Evolutionary conservation across 2,888 invertebrate genomes (phyloP).

Genomic region (Apotomis turbidana): DNA sequence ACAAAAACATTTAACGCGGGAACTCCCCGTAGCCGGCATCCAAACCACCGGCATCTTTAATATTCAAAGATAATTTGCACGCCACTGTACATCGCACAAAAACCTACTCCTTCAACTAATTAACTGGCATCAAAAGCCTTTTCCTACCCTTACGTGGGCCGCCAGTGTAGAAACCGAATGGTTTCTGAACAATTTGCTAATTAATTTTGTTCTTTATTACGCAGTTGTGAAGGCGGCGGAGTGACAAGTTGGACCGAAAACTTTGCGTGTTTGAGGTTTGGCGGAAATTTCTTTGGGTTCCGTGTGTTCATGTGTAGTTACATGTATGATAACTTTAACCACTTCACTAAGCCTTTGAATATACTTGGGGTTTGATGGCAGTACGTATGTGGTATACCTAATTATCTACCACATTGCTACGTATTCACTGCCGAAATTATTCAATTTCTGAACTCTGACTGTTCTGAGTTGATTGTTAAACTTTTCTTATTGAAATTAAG

Average conservation of each 20-base stretch:
- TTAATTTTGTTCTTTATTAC: constrained; percentile 38
- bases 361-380: neutral
- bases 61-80: constrained; percentile 39
- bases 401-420: neutral
- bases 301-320: neutral
- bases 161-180: constrained; percentile 26
- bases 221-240: constrained; percentile 31
- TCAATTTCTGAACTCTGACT: neutral
- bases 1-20: constrained; percentile 16
- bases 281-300: constrained; percentile 22
- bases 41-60: constrained; percentile 30
- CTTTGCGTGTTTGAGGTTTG: constrained; percentile 30
- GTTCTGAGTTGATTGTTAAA: no score
- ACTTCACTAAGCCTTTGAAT: neutral
- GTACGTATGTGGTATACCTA: neutral
- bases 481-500: no score
- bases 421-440: neutral
- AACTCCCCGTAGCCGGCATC: constrained; percentile 7
- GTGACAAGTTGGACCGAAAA: constrained; percentile 36
- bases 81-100: constrained; percentile 36
- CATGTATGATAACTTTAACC: neutral
- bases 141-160: constrained; percentile 33
- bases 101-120: constrained; percentile 38
- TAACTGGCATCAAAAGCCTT: constrained; percentile 40
- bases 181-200: constrained; percentile 37